Evolutionary conservation across 2,888 invertebrate species (phyloP).

Genomic region (Thyatira batis): DNA sequence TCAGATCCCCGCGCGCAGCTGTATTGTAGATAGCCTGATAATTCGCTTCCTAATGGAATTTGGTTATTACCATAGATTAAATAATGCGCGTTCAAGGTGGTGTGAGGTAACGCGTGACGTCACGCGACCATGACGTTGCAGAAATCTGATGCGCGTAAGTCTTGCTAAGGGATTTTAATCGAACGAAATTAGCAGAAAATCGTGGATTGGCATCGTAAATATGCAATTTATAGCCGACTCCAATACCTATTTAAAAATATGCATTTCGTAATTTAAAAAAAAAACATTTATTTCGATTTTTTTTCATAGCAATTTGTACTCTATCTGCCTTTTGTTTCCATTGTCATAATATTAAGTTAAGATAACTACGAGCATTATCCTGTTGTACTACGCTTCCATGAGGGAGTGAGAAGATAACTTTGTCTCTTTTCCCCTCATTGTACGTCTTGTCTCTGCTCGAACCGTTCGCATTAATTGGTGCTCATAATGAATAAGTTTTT

Average conservation of each 20-base stretch:
- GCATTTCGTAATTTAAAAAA: no score
- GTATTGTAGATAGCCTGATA: constrained; percentile 50
- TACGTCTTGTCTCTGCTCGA: constrained; percentile 6
- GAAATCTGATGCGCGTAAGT: background rate
- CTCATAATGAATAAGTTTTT: constrained; percentile 38
- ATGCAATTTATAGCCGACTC: no score
- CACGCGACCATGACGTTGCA: background rate
- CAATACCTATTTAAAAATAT: no score
- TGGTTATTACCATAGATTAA: constrained; percentile 20
- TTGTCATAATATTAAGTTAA: no score
- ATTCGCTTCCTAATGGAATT: constrained; percentile 61
- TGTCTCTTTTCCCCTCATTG: background rate
- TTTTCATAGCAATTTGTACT: no score
- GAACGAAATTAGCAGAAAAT: no score
- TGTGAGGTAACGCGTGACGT: constrained; percentile 4
- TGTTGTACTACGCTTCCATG: background rate
- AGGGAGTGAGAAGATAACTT: background rate
- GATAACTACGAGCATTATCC: no score
- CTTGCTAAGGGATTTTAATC: no score
- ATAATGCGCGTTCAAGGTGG: constrained; percentile 8
- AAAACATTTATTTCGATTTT: no score
- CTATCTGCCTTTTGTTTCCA: no score
- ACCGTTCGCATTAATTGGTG: constrained; percentile 51
- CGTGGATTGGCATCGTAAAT: no score
- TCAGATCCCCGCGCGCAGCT: constrained; percentile 47